Evolutionary conservation across 2,888 invertebrate species (phyloP).

Genomic region (Agrochola macilenta): DNA sequence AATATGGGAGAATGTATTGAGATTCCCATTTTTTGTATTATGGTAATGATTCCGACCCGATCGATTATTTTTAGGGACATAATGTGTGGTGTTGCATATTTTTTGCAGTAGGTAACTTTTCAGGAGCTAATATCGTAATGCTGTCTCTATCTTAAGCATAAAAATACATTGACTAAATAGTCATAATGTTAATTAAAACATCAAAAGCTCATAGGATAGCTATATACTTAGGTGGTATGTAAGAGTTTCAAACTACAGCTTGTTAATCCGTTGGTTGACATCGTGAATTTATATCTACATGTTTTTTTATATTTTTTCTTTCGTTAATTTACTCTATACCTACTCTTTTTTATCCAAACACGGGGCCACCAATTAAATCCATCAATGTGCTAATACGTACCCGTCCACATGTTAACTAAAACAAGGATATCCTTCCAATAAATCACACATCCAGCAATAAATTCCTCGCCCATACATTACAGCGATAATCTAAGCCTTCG

Average conservation of each 20-base stretch:
- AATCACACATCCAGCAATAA: slow-evolving; percentile 78
- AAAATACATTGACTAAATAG: not conserved
- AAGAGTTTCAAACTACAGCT: not conserved
- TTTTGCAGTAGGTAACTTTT: not conserved
- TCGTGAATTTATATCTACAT: not conserved
- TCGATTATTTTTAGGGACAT: not conserved
- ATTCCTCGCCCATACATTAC: slow-evolving; percentile 81
- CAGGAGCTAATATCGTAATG: not conserved
- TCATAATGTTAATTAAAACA: not conserved
- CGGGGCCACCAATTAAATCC: slow-evolving; percentile 28
- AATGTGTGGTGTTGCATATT: not conserved
- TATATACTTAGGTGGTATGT: not conserved
- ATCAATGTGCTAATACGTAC: slow-evolving; percentile 49
- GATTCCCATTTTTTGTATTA: not conserved
- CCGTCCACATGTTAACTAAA: slow-evolving; percentile 55
- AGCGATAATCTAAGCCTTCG: slow-evolving; percentile 83
- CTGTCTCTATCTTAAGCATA: not conserved
- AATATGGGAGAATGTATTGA: slow-evolving; percentile 5
- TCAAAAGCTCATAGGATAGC: not conserved
- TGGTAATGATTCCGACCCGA: not conserved
- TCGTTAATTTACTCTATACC: not conserved
- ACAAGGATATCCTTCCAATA: slow-evolving; percentile 77
- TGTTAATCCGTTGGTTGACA: not conserved
- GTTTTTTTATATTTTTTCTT: not conserved
- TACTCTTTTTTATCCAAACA: slow-evolving; percentile 29